Evolutionary conservation across 2,797 vertebrate species (phyloP).

Genomic region (Crenuchus spilurus): DNA sequence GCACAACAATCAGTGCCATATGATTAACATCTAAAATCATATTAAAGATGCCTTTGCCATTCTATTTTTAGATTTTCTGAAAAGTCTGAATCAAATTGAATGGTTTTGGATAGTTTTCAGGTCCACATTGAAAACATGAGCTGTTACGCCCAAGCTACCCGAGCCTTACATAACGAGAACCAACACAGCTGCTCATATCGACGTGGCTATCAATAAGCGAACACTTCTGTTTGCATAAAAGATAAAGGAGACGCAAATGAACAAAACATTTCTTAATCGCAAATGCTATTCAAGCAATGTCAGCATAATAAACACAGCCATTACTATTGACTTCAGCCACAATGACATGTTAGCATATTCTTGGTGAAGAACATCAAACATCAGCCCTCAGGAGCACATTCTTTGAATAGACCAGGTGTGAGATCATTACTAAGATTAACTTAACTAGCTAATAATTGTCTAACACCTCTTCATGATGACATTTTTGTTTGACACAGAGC

Average conservation of each 20-base stretch:
- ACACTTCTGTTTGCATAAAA: constrained; percentile 41
- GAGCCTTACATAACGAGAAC: constrained; percentile 29
- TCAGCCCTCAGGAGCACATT: constrained; percentile 31
- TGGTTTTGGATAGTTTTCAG: not conserved
- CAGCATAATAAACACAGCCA: constrained; percentile 38
- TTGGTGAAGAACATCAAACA: constrained; percentile 33
- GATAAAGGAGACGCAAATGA: constrained; percentile 27
- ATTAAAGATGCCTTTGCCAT: not conserved
- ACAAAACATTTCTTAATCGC: constrained; percentile 18
- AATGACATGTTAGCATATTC: constrained; percentile 54
- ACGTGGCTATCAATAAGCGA: constrained; percentile 18
- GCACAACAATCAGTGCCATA: not conserved
- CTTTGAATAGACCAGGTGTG: constrained; percentile 42
- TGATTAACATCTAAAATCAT: constrained; percentile 7
- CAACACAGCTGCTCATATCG: constrained; percentile 35
- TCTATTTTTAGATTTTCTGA: constrained; percentile 18
- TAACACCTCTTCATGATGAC: constrained; percentile 45
- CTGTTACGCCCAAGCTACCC: constrained; percentile 14
- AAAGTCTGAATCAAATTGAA: constrained; percentile 14
- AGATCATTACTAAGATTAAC: constrained; percentile 39
- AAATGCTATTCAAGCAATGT: constrained; percentile 29
- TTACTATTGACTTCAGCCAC: constrained; percentile 39
- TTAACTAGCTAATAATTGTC: constrained; percentile 41
- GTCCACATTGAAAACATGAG: constrained; percentile 25
- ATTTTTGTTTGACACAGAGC: constrained; percentile 45